Evolutionary conservation across 2,797 vertebrate genomes (phyloP).

Genomic region (Malurus leucopterus): DNA sequence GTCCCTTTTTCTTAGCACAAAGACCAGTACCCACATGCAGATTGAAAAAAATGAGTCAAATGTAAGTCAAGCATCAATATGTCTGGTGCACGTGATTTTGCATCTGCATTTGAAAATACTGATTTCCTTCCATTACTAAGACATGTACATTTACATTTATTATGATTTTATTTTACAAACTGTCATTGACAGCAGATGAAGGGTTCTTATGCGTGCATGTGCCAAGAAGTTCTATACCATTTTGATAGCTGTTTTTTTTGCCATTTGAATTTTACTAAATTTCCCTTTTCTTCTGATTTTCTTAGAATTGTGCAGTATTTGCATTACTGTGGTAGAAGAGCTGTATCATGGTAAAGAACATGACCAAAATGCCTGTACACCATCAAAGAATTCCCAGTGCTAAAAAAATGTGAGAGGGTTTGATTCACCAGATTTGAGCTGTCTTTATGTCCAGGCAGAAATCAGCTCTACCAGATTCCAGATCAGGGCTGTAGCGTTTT

Average conservation of each 20-base stretch:
- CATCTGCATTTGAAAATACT: background rate
- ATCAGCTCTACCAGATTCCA: conserved; percentile 8
- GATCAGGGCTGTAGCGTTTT: conserved; percentile 1
- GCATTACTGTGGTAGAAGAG: background rate
- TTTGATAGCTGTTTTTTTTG: background rate
- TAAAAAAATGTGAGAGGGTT: background rate
- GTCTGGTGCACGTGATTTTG: background rate
- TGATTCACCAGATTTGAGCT: conserved; percentile 34
- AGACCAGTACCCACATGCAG: background rate
- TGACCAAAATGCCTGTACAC: background rate
- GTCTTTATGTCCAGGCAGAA: background rate
- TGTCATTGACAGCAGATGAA: background rate
- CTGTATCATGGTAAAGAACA: background rate
- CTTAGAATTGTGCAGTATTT: background rate
- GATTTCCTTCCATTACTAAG: background rate
- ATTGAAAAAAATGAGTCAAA: background rate
- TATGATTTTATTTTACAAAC: background rate
- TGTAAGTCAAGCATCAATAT: background rate
- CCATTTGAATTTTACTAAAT: background rate
- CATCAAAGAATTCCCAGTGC: background rate
- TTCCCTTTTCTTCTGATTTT: conserved; percentile 18
- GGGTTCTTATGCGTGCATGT: background rate
- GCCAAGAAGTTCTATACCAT: background rate
- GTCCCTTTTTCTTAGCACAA: background rate
- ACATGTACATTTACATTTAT: background rate